These are phyloP conservation scores for Siniperca scherzeri DNA, from an alignment of 2,797 vertebrate genomes.

Conservation along the genomic window DNA sequence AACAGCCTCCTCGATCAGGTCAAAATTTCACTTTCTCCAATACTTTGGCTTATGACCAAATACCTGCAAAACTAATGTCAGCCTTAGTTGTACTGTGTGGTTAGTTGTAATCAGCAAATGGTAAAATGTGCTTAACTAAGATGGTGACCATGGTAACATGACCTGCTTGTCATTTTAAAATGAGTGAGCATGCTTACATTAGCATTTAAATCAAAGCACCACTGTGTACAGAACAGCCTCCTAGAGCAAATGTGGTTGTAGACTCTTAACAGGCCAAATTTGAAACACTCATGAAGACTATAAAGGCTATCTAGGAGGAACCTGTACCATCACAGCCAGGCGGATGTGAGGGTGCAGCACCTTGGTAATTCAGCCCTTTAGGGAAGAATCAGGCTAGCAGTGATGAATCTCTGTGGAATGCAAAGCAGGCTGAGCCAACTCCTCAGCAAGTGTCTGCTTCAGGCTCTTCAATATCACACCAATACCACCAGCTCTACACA, in stretches of 20 bases:
- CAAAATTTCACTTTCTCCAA: too few species aligned
- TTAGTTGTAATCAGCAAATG: not conserved
- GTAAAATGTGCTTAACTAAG: not conserved
- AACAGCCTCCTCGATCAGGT: too few species aligned
- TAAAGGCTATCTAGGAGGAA: not conserved
- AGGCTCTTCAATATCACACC: conserved; percentile 30
- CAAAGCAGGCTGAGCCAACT: conserved; percentile 32
- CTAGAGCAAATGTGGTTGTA: not conserved
- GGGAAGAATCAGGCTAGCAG: conserved; percentile 16
- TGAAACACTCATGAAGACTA: not conserved
- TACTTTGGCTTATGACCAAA: too few species aligned
- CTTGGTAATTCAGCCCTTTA: conserved; percentile 15
- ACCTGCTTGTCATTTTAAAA: not conserved
- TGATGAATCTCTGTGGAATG: conserved; percentile 19
- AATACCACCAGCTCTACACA: conserved; percentile 1
- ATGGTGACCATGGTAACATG: not conserved
- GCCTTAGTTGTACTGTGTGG: not conserved
- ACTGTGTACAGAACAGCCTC: not conserved
- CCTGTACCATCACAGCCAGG: not conserved
- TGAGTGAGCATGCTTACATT: not conserved
- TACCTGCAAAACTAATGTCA: too few species aligned
- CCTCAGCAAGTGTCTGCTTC: conserved; percentile 9
- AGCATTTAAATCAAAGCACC: not conserved
- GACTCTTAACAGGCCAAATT: not conserved
- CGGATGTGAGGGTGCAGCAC: conserved; percentile 7